Evolutionary conservation across 35 echinoderm and acorn worm species (phyloP), one percentile per base, ranked within the genome.

Genomic region (Eucidaris tribuloides): DNA sequence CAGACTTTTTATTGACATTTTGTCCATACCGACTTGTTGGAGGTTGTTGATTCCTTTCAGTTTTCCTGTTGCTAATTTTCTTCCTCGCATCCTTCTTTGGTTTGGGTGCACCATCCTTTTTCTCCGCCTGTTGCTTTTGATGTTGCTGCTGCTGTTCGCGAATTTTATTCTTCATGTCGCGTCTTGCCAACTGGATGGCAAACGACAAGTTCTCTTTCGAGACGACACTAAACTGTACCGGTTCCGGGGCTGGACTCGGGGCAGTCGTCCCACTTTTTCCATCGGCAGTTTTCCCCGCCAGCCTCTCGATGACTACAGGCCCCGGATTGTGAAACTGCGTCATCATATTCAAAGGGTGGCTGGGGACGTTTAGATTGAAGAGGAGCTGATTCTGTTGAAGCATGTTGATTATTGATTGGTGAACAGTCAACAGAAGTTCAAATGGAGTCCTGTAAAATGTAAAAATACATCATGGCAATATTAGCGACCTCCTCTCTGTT

Each of bases 181-280:
- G 85, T 78, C 85, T 88, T 22, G 91, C 91, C 41, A 93, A 72
- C 79, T 88, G 85, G 29, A 93, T 78, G 27, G 91, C 91, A 31
- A 87, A 78, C 14, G 91, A 35, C 9, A 93, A 55, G 31, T 89
- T 88, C 29, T 93, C 91, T 64, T 93, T 81, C 7, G 91, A 93
- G 20, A 83, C 58, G 27, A 78, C 45, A 56, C 79, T 83, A 19
- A 93, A 61, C 38, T 88, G 76, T 22, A 93, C 71, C 25, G 68
- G 68, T 74, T 74, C 37, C 68, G 38, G 27, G n/a, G n/a, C n/a
- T 1, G 80, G 45, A 1, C 20, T 25, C 24, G 55, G n/a, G 59
- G 15, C 6, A 9, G 33, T 18, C 4, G 6, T 0, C 24, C 30
- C 68, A 19, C 30, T 36, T 44, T 20, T 33, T 25, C 23, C 18